These are phyloP conservation scores for Chitala chitala DNA, from an alignment of 2,113 vertebrate species.

Conservation along the genomic window DNA sequence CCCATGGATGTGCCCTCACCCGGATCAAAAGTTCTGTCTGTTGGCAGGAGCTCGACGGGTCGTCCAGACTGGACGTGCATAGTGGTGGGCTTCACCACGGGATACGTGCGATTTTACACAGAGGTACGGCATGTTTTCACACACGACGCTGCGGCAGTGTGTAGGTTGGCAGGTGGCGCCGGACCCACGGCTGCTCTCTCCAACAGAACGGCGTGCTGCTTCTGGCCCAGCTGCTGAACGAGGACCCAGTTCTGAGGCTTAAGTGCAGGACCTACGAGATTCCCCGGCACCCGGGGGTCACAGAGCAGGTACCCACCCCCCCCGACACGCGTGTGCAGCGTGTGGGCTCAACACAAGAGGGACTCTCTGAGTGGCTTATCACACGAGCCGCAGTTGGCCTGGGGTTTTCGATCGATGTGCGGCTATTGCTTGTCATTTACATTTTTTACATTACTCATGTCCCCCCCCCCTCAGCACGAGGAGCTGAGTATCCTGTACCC, in stretches of 20 bases:
- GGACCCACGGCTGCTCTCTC: too few species aligned
- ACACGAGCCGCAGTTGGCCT: too few species aligned
- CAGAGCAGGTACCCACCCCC: slow-evolving; percentile 79
- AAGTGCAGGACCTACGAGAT: slow-evolving; percentile 97
- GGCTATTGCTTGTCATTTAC: background rate
- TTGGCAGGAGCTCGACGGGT: slow-evolving; percentile 87
- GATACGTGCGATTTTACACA: slow-evolving; percentile 92
- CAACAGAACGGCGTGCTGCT: slow-evolving; percentile 84
- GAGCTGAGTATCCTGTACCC: slow-evolving; percentile 94
- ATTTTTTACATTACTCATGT: too few species aligned
- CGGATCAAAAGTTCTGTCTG: slow-evolving; percentile 19
- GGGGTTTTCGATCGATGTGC: background rate
- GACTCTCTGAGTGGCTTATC: too few species aligned
- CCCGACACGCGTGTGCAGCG: background rate
- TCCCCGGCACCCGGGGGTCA: slow-evolving; percentile 87
- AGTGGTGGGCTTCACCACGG: slow-evolving; percentile 89
- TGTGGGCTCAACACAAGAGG: background rate
- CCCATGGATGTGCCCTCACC: background rate
- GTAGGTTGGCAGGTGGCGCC: slow-evolving; percentile 1
- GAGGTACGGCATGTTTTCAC: slow-evolving; percentile 67
- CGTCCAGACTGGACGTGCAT: slow-evolving; percentile 97
- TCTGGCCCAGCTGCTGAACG: slow-evolving; percentile 88
- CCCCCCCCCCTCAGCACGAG: slow-evolving; percentile 81
- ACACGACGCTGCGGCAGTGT: background rate
- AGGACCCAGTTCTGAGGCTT: slow-evolving; percentile 83